Evolutionary conservation across 2,888 invertebrate species (phyloP), one percentile per base, ranked within the genome.

Genomic region (Neelides folsomi): DNA sequence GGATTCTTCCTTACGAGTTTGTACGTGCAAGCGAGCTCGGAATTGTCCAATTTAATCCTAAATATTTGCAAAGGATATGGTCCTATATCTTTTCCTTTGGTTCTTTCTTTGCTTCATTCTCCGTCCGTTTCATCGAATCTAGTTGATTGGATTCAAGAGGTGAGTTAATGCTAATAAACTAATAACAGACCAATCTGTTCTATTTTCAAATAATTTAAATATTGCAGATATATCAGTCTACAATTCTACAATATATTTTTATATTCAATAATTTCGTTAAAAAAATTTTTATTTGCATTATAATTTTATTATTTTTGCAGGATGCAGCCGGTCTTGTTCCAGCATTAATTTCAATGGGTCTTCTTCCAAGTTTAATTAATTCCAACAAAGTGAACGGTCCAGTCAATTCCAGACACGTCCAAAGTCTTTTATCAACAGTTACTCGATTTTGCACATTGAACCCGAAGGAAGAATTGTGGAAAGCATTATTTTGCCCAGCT

Each of bases 61-160:
- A 54, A 57, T 18, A 60, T 60, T 40, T 62, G 61, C 39, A 51
- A 53, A 35, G 61, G 61, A 10, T 61, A 60, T 54, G 64, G 64
- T 1, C 60, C 64, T 10, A 52, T 60, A 8, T 56, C 60, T 1
- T 64, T 58, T 50, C 57, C 62, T 2, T 41, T 64, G 20, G 53
- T 61, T 12, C 39, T 60, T 4, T 51, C 57, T n/a, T 50, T 62
- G n/a, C 41, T 64, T 9, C 50, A 62, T 36, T 58, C 60, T 1
- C 56, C 56, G 36, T 37, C 54, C 1, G 55, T 58, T 2, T 56
- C 61, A 5, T 59, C 58, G 20, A 59, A 52, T 2, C 43, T 64
- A n/a, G n/a, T 60, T 3, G 53, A 62, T 38, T 61, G 62, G 62
- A 49, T 57, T 10, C 53, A 60, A 41, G 49, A 53, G n/a, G 59